Conservation (phyloP, 2,888 invertebrate genomes). For the Tiliacea citrago region DNA sequence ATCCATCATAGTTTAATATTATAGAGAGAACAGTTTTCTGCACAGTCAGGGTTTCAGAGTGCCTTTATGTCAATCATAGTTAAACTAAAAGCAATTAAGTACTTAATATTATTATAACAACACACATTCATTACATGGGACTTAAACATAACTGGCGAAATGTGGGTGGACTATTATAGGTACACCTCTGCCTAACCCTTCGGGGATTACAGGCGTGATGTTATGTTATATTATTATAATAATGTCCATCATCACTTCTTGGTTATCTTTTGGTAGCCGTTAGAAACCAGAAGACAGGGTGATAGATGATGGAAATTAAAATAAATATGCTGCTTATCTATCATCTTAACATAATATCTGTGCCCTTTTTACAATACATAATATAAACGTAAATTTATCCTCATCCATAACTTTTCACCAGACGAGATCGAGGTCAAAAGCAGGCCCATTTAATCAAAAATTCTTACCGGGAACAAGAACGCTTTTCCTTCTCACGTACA, state of each 20-base stretch:
- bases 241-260: background rate
- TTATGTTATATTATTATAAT: background rate
- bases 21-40: constrained; percentile 11
- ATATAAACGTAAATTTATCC: too few species aligned
- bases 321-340: background rate
- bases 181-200: too few species aligned
- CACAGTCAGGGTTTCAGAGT: background rate
- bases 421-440: background rate
- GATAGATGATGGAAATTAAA: background rate
- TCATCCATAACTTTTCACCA: background rate
- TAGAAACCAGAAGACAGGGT: background rate
- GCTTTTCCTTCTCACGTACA: background rate
- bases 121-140: too few species aligned
- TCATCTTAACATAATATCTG: background rate
- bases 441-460: too few species aligned
- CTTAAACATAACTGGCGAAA: too few species aligned
- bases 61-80: constrained; percentile 18
- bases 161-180: too few species aligned
- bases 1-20: constrained; percentile 34
- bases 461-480: background rate
- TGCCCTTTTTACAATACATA: background rate
- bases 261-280: background rate
- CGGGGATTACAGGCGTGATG: too few species aligned
- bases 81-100: background rate
- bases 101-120: too few species aligned